phyloP scores from a whole-genome alignment of 2,888 invertebrate genomes.

The Zaprionus lineosus region DNA sequence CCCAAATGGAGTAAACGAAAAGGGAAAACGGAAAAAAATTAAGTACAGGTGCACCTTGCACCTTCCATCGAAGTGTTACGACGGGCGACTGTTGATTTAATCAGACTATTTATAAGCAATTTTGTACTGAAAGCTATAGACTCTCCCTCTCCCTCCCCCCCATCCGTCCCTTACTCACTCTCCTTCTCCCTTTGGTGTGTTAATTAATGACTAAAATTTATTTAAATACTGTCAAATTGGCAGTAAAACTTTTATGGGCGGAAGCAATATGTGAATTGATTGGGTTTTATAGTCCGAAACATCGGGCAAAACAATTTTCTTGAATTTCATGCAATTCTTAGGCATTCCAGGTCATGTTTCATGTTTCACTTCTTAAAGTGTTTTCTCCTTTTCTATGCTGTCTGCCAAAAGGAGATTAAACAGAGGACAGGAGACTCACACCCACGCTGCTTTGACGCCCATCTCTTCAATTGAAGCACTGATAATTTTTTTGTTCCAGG shows the following conservation, averaged over 20 bases:
- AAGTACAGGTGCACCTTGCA: slow-evolving; percentile 9
- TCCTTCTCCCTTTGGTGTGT: too few relatives aligned
- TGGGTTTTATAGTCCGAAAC: slow-evolving; percentile 25
- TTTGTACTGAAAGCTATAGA: slow-evolving; percentile 13
- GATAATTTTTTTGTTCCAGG: not conserved
- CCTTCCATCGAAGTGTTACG: slow-evolving; percentile 14
- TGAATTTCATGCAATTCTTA: too few relatives aligned
- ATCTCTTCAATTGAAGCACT: slow-evolving; percentile 39
- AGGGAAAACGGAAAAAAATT: not conserved
- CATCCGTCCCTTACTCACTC: too few relatives aligned
- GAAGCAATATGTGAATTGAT: slow-evolving; percentile 47
- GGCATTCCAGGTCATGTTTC: too few relatives aligned
- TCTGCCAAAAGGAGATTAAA: too few relatives aligned
- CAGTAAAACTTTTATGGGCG: slow-evolving; percentile 50
- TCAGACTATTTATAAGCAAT: slow-evolving; percentile 62
- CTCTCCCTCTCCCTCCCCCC: slow-evolving; percentile 2
- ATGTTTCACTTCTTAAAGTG: not conserved
- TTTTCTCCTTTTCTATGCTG: too few relatives aligned
- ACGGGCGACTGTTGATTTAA: slow-evolving; percentile 54
- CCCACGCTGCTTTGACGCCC: slow-evolving; percentile 23
- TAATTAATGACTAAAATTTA: slow-evolving; percentile 46
- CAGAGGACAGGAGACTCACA: too few relatives aligned
- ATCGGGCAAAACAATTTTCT: not conserved
- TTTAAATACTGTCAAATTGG: slow-evolving; percentile 47
- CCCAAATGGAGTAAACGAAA: too few relatives aligned